phyloP scores from a whole-genome alignment of 2,797 vertebrate genomes.

The Chiroxiphia lanceolata region DNA sequence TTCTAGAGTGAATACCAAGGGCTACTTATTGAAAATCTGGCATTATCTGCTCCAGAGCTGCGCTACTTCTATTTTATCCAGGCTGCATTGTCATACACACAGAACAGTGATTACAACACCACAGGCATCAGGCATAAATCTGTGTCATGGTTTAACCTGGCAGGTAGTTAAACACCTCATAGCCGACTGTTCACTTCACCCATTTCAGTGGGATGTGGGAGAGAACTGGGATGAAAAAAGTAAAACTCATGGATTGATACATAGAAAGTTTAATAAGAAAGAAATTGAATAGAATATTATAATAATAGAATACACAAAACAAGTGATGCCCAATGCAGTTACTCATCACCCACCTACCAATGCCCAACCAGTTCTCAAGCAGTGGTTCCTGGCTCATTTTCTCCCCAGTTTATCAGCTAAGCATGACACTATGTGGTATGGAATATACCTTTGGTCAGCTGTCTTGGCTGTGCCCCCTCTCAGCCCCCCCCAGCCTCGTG shows the following conservation, averaged over 20 bases:
- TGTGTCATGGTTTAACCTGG: background rate
- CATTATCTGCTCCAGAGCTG: background rate
- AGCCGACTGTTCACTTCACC: background rate
- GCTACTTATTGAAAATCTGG: background rate
- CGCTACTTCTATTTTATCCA: background rate
- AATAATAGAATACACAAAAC: background rate
- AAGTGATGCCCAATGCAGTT: background rate
- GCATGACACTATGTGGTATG: background rate
- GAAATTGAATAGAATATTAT: background rate
- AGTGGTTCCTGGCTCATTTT: background rate
- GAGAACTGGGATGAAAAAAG: background rate
- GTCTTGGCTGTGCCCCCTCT: background rate
- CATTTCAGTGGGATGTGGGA: background rate
- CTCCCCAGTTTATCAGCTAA: background rate
- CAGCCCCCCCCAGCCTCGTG: too few relatives aligned
- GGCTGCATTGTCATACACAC: background rate
- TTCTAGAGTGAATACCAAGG: background rate
- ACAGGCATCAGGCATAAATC: background rate
- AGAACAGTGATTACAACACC: background rate
- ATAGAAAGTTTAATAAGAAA: background rate
- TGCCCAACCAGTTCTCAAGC: background rate
- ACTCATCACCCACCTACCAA: background rate
- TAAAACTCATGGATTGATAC: background rate
- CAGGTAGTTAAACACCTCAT: background rate
- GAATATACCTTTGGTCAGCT: background rate